A percentile compares a stretch with the other conserved stretches of the same genome.
Conservation (phyloP, 1,140 invertebrate genomes). For the Metaphire vulgaris region DNA sequence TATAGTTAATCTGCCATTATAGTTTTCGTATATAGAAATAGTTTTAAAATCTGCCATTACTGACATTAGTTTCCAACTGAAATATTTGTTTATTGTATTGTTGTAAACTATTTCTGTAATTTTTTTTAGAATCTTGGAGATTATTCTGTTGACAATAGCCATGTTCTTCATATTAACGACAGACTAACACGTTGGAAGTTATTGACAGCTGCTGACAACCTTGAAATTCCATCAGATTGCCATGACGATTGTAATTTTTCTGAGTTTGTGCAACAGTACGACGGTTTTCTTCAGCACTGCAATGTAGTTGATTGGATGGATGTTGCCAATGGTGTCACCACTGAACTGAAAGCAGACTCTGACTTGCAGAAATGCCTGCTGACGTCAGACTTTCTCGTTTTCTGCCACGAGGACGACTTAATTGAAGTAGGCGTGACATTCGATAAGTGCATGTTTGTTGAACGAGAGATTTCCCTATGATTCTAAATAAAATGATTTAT, state of each 20-base stretch:
- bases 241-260: background rate
- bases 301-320: background rate
- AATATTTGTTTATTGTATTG: background rate
- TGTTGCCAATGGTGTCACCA: background rate
- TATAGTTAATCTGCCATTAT: no score
- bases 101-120: background rate
- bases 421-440: background rate
- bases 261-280: background rate
- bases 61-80: no score
- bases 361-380: background rate
- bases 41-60: no score
- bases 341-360: background rate
- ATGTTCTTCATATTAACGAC: background rate
- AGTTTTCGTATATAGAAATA: no score
- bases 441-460: no score
- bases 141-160: background rate
- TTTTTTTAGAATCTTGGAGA: background rate
- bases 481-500: no score
- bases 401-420: background rate
- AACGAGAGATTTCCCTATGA: no score
- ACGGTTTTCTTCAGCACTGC: background rate
- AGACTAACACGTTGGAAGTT: background rate
- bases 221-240: background rate
- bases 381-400: background rate
- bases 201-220: background rate